phyloP scores from a whole-genome alignment of 1,140 invertebrate species.

The Marisa cornuarietis region DNA sequence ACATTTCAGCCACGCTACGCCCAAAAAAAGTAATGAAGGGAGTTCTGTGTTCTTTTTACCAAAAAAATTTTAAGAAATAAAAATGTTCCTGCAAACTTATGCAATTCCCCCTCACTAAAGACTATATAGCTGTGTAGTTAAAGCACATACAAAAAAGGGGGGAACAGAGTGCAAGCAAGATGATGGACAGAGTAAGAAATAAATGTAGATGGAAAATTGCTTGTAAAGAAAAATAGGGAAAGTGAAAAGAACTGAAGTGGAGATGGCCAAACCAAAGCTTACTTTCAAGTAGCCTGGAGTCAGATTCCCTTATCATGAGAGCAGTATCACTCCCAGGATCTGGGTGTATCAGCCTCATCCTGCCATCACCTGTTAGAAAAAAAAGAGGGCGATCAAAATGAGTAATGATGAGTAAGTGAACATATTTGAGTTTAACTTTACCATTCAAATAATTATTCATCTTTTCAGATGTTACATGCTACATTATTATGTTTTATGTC shows the following conservation, averaged over 20 bases:
- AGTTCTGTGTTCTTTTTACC: no score
- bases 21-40: not conserved
- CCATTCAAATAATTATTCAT: no score
- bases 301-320: conserved; percentile 23
- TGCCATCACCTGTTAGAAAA: conserved; percentile 30
- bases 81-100: not conserved
- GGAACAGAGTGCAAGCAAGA: not conserved
- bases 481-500: no score
- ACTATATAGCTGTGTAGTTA: no score
- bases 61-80: no score
- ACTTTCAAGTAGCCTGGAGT: conserved; percentile 37
- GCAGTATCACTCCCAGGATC: conserved; percentile 10
- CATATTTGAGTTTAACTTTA: no score
- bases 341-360: conserved; percentile 30
- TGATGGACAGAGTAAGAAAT: not conserved
- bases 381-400: not conserved
- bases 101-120: not conserved
- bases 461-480: no score
- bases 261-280: not conserved
- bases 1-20: not conserved
- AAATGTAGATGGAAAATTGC: not conserved
- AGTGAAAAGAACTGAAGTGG: not conserved
- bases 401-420: no score
- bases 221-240: not conserved
- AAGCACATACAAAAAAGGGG: not conserved